These are phyloP conservation scores for Syrrhaptes paradoxus DNA, from an alignment of 2,113 vertebrate genomes.

Conservation along the genomic window DNA sequence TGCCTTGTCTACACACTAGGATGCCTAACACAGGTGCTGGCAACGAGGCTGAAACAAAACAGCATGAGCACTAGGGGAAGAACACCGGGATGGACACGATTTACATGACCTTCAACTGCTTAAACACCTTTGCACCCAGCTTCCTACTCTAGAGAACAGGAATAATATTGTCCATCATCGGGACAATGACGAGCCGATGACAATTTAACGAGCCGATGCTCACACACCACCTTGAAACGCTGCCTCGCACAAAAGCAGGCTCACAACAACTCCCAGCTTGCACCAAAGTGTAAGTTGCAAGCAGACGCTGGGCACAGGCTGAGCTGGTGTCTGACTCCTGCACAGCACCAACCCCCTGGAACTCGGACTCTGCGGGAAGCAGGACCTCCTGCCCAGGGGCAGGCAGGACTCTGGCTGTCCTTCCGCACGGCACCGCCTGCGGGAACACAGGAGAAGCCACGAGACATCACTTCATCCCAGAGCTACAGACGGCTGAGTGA, in stretches of 20 bases:
- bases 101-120: not conserved
- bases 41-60: not conserved
- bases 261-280: not conserved
- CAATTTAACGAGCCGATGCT: not conserved
- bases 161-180: not conserved
- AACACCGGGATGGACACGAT: not conserved
- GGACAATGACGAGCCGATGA: not conserved
- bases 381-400: not conserved
- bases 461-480: not conserved
- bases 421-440: not conserved
- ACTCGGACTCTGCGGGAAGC: not conserved
- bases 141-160: not conserved
- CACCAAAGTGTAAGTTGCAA: not conserved
- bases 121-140: not conserved
- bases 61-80: not conserved
- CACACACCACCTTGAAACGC: not conserved
- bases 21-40: not conserved
- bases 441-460: not conserved
- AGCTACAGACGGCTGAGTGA: not conserved
- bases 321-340: not conserved
- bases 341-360: not conserved
- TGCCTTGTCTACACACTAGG: not conserved
- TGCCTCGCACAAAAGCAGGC: not conserved
- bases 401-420: not conserved
- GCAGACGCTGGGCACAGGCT: rapidly evolving